Base-by-base conservation (phyloP, 2,888 invertebrate genomes). In the Mesoligia furuncula region DNA sequence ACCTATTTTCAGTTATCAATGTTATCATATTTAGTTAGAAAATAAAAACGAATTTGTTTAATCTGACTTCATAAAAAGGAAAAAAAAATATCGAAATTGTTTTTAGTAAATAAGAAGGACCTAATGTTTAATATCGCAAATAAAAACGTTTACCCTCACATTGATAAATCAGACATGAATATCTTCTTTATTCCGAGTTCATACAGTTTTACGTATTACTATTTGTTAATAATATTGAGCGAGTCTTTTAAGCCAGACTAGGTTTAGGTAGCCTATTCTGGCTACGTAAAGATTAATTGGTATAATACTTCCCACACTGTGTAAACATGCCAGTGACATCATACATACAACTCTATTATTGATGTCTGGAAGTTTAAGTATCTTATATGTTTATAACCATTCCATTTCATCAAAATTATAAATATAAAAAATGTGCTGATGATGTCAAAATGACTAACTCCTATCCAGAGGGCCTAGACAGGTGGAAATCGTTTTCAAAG, bases 1-100 rank as follows among this genome's bases (percentile, higher is more conserved):
- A 93, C 93, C 93, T 93, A 92, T 89, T 91, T 93, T 75, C 67
- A 59, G 73, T 75, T 64, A 57, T 75, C n/a, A 72, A 66, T 57
- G 73, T 75, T 64, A 57, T 75, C n/a, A 72, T 42, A 59, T 4
- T 36, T 42, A n/a, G 11, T 36, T 27, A 20, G 2, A 57, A 36
- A 11, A n/a, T 17, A 64, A n/a, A 57, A 17, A 36, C 5, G 3
- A 68, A 17, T 68, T 3, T 17, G 9, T 68, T 54, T n/a, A n/a
- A 36, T 4, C 3, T 11, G 6, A n/a, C n/a, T 17, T 39, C 9
- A 20, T 39, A 11, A 11, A 24, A 68, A 31, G 15, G 1, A 5
- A 42, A 17, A 15, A 39, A n/a, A 8, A 36, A 36, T 36, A 36
- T 36, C 6, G 6, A 36, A 36, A 36, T 36, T 36, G 36, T 36